Base-by-base conservation (phyloP, 2,113 vertebrate species). In the Thamnaconus septentrionalis region DNA sequence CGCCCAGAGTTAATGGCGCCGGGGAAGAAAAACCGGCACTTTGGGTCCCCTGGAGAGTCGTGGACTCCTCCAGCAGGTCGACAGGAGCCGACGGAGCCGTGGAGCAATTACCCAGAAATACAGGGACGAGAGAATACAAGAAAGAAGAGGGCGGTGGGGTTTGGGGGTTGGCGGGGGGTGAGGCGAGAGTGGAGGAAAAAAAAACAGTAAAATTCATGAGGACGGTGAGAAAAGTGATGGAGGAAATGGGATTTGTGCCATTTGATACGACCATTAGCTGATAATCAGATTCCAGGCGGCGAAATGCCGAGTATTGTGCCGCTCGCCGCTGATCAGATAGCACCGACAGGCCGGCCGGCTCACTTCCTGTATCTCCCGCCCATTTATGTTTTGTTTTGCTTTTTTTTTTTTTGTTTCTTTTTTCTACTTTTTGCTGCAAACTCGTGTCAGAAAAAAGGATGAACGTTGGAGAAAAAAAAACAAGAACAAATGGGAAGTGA, bases 31-130 rank as follows among this genome's bases (percentile, higher is more conserved):
- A 31, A 31, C 18, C 18, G 18, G 18, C 18, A 31, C 18, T 31
- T 31, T 31, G 56, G 65, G 68, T 56, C 78, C 81, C 79, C 75
- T 85, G 83, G 74, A 62, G 41, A 74, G 72, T 64, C 59, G 61
- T 71, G 46, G 61, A 76, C 79, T 73, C 76, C 67, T 71, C 69
- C 83, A 81, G 83, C 75, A 67, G 48, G 44, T 59, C 75, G 75
- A 84, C 83, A 86, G 53, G 61, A 69, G 62, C 74, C 76, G 81
- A 86, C 82, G 82, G 82, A 76, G 61, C 76, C 70, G 75, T 88
- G 88, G 88, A 85, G 79, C 85, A 88, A 90, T 91, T 91, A 90
- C 80, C 78, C 65, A 76, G 75, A 85, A 75, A 77, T 52, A 68
- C 64, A 39, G 73, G 50, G 53, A 73, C 55, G 63, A 49, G 62